Evolutionary conservation across 2,113 vertebrate genomes (phyloP), one percentile per base, ranked within the genome.

Genomic region (Willisornis vidua): DNA sequence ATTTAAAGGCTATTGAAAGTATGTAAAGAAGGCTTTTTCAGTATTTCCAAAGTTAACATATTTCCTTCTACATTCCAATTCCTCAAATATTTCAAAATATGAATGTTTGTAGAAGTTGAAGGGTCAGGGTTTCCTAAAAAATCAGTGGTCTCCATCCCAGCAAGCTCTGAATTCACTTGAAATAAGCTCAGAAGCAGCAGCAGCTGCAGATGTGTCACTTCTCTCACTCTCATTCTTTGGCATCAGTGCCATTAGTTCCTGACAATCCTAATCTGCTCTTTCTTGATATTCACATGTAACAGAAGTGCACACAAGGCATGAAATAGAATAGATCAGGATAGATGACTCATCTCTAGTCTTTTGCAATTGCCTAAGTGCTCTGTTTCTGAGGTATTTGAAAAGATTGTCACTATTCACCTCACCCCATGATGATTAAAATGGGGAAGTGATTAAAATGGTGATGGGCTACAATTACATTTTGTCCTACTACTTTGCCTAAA

Each of bases 301-400:
- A 75, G 33, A 59, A 51, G 16, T 1, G 2, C 52, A 51, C 29
- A 65, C 7, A 23, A 63, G 61, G 18, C 57, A 87, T 28, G 71
- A 78, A 85, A 49, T 5, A 68, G 16, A 82, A 49, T 5, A 68
- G 16, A 82, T 52, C 6, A 0, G 54, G 31, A 82, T 2, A 65
- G 49, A 85, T 33, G 14, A 66, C 68, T 76, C 52, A 87, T 46
- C 24, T 72, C 77, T 46, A 83, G 28, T 22, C 66, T 62, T 82
- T 52, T 33, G 68, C 15, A 71, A 72, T 49, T 78, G n/a, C 49
- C 49, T 90, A 73, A 65, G 45, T 29, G 37, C 24, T 73, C 83
- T 61, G 16, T 79, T 91, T 71, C 77, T 90, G 90, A 96, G 88
- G 75, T 94, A 93, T 83, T 54, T 68, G 62, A 68, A 90, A 90